Base-by-base conservation (phyloP, 2,113 vertebrate species). In the Eleginops maclovinus region DNA sequence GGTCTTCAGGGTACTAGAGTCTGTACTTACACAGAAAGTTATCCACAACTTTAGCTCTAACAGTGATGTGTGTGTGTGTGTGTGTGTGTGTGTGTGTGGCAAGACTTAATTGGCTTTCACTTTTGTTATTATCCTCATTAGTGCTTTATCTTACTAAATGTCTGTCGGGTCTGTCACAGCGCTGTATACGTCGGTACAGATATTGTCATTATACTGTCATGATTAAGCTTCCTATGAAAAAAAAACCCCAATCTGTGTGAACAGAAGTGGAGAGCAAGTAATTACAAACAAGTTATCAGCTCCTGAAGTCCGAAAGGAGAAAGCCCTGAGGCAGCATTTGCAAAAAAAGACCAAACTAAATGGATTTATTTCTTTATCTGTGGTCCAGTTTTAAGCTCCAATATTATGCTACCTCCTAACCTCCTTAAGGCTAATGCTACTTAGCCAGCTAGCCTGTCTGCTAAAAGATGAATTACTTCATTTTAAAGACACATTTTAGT, bases 71-170 rank as follows among this genome's bases (percentile, higher is more conserved):
- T 31, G 31, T 7, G 31, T 31, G 31, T 31, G 31, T 31, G 28
- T 31, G 28, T 31, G 28, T 31, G 28, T 40, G 3, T 19, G 21
- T 14, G 21, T 41, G 49, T 59, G 2, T 2, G 31, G 21, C 36
- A 72, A 66, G 3, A 28, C 22, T 64, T 55, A 47, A 78, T 16
- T 49, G 26, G 28, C 41, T 71, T 61, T 69, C 16, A 63, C 43
- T 58, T 49, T 8, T 63, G 55, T 64, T 64, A 5, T 24, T 41
- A 50, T 31, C 24, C 53, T 62, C 41, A 55, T 31, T 28, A 40
- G 21, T 26, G 3, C 19, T 54, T 17, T 21, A 9, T 51, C 15
- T 72, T 15, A 44, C 10, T 44, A 14, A 13, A n/a, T 44, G 28
- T 47, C 40, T 78, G 50, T 28, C 44, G 17, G 36, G n/a, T 63